Percentiles rank a stretch among this genome's conserved stretches.
These are phyloP conservation scores for Drosophila sp. DNA, from an alignment of 1,140 invertebrate species.

Conservation along the genomic window DNA sequence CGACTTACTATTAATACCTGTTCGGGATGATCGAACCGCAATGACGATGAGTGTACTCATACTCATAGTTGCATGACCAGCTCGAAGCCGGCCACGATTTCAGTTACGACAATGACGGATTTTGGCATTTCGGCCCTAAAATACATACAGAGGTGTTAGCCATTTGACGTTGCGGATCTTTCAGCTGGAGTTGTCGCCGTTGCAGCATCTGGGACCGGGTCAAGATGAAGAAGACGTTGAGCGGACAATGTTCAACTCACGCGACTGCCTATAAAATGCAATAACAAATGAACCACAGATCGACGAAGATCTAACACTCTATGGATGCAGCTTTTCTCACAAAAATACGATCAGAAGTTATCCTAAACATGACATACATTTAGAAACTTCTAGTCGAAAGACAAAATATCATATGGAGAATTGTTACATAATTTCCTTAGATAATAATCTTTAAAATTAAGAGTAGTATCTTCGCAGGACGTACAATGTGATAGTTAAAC, in stretches of 20 bases:
- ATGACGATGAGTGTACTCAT: constrained; percentile 24
- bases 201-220: constrained; percentile 41
- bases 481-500: too few relatives aligned
- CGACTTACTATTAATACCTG: constrained; percentile 61
- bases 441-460: too few relatives aligned
- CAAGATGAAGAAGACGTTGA: constrained; percentile 39
- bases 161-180: constrained; percentile 45
- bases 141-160: constrained; percentile 69
- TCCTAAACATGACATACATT: too few relatives aligned
- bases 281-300: constrained; percentile 38
- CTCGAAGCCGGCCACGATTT: constrained; percentile 56
- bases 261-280: constrained; percentile 58
- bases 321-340: not conserved
- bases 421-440: too few relatives aligned
- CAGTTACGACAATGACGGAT: constrained; percentile 77
- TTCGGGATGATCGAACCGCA: constrained; percentile 70
- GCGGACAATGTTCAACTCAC: constrained; percentile 61
- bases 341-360: not conserved
- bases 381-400: too few relatives aligned
- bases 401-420: too few relatives aligned
- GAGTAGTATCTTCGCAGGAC: too few relatives aligned
- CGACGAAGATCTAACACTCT: constrained; percentile 8
- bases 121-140: constrained; percentile 80
- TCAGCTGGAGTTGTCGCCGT: constrained; percentile 62
- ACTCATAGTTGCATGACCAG: constrained; percentile 69